These are phyloP conservation scores for Lepidotrigona ventralis DNA, from an alignment of 1,140 invertebrate genomes.

Conservation along the genomic window DNA sequence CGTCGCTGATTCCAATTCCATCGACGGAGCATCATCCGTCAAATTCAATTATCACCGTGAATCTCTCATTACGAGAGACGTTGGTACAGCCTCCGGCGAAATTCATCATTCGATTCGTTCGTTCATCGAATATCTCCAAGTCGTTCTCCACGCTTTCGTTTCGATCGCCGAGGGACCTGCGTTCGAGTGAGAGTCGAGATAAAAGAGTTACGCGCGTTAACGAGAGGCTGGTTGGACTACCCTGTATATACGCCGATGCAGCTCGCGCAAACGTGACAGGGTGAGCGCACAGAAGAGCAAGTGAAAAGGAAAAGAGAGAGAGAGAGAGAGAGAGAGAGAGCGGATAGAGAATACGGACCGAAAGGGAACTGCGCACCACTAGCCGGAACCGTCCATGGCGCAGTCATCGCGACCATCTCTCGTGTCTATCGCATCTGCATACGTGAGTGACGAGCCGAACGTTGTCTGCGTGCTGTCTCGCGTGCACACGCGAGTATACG, in stretches of 20 bases:
- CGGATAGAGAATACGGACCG: constrained; percentile 63
- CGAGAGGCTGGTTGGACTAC: neutral
- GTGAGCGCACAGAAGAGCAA: constrained; percentile 53
- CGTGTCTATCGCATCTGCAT: constrained; percentile 76
- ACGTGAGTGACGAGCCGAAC: constrained; percentile 66
- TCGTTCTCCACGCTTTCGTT: neutral
- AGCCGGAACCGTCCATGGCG: constrained; percentile 78
- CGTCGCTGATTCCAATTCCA: neutral
- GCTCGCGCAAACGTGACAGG: constrained; percentile 38
- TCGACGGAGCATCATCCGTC: neutral
- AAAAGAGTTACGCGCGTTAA: neutral
- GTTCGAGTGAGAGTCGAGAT: neutral
- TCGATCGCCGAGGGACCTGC: neutral
- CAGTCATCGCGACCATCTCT: constrained; percentile 78
- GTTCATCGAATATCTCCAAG: neutral
- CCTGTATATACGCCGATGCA: constrained; percentile 7
- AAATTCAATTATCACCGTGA: neutral
- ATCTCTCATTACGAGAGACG: neutral
- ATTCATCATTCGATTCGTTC: neutral
- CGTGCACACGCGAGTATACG: constrained; percentile 38
- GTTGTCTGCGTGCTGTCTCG: constrained; percentile 24
- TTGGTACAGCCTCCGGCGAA: neutral
- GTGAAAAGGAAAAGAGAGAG: constrained; percentile 38
- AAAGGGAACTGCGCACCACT: constrained; percentile 80
- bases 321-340: constrained; percentile 53